Percentiles rank a stretch among this genome's conserved stretches.
These are phyloP conservation scores for Hexactinellida sp. DNA, from an alignment of 37 sponge, comb jelly and placozoan genomes.

Conservation along the genomic window DNA sequence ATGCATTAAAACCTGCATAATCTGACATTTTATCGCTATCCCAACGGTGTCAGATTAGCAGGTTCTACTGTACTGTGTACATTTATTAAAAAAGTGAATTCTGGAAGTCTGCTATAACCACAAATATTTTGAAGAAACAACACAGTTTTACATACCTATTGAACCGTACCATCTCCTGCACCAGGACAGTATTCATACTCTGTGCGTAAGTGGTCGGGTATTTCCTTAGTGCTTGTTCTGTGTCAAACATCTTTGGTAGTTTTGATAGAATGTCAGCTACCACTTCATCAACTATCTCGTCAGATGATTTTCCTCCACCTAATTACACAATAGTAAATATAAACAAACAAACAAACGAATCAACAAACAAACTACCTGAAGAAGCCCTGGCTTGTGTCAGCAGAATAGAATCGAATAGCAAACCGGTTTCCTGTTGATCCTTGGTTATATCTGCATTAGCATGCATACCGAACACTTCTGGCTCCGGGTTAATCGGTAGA, in stretches of 20 bases:
- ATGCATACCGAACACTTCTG: conserved; percentile 99
- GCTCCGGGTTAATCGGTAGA: conserved; percentile 77
- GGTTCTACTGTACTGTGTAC: too few species aligned
- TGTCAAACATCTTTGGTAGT: conserved; percentile 84
- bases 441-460: conserved; percentile 99
- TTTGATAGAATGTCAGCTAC: conserved; percentile 86
- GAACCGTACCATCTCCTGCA: conserved; percentile 99
- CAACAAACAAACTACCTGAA: conserved; percentile 7
- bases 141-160: conserved; percentile 45
- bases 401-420: conserved; percentile 87
- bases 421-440: conserved; percentile 94
- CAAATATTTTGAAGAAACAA: too few species aligned
- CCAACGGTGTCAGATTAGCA: too few species aligned
- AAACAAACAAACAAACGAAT: not conserved
- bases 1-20: too few species aligned
- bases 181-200: conserved; percentile 99
- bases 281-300: conserved; percentile 84
- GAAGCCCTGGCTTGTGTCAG: conserved; percentile 68
- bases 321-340: not conserved
- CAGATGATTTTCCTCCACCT: conserved; percentile 81
- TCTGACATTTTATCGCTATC: too few species aligned
- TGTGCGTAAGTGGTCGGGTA: conserved; percentile 96
- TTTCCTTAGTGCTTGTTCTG: conserved; percentile 83
- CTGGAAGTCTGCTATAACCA: too few species aligned
- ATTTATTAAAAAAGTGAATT: too few species aligned